Conservation (phyloP, 1,140 invertebrate species). For the Drosophila santomea region DNA sequence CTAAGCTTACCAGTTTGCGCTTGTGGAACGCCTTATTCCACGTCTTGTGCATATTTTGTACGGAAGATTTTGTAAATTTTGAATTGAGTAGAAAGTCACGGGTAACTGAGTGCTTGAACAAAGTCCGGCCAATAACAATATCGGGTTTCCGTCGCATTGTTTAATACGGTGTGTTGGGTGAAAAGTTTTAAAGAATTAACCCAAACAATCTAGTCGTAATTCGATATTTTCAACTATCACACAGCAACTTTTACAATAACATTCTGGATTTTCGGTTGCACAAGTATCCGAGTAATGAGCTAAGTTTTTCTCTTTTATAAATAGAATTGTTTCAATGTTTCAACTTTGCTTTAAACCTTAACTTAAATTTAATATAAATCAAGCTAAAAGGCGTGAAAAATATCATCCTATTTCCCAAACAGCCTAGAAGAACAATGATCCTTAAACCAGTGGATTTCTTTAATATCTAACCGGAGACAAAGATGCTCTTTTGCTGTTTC, state of each 20-base stretch:
- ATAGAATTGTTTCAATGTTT: no score
- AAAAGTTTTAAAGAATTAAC: conserved; percentile 6
- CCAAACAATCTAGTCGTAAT: neutral
- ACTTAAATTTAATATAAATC: no score
- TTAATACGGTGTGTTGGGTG: no score
- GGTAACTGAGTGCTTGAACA: neutral
- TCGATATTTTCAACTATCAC: conserved; percentile 7
- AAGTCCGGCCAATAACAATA: neutral
- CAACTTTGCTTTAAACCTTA: no score
- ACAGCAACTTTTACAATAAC: neutral
- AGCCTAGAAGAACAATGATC: neutral
- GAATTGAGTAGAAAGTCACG: neutral
- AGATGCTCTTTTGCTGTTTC: neutral
- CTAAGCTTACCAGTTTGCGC: conserved; percentile 54
- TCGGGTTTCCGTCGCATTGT: conserved; percentile 5
- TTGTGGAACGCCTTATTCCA: conserved; percentile 70
- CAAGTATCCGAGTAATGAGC: neutral
- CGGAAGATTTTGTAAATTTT: conserved; percentile 33
- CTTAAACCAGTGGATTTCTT: no score
- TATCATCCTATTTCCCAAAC: neutral
- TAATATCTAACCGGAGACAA: neutral
- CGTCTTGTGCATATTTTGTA: conserved; percentile 53
- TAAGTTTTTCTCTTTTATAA: no score
- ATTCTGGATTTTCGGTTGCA: neutral
- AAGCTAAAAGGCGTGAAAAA: rapidly evolving